Conservation (phyloP, 2,888 invertebrate genomes). For the Tetragnatha montana region DNA sequence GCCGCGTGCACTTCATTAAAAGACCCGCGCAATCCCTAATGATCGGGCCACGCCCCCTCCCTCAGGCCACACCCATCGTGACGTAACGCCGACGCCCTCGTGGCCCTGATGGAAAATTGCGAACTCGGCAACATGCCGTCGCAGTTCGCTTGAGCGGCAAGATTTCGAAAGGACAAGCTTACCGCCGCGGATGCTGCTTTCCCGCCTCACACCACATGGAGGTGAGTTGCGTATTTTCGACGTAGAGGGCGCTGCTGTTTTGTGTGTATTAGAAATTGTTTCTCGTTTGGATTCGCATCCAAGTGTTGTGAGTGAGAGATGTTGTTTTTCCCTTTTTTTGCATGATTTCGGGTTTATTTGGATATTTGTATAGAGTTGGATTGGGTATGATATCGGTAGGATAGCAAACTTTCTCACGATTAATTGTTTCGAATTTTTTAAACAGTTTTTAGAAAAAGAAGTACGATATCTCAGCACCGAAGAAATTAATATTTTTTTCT, state of each 20-base stretch:
- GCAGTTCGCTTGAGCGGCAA: constrained; percentile 35
- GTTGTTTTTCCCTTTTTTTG: too few relatives aligned
- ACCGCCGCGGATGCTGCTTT: not conserved
- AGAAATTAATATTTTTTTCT: too few relatives aligned
- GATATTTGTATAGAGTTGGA: too few relatives aligned
- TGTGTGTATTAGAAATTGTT: not conserved
- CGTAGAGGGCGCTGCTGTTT: too few relatives aligned
- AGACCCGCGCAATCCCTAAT: not conserved
- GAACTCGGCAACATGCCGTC: constrained; percentile 35
- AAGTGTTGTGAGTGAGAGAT: too few relatives aligned
- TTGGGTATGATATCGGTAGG: too few relatives aligned
- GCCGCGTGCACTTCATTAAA: not conserved
- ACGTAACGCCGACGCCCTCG: constrained; percentile 55
- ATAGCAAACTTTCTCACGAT: too few relatives aligned
- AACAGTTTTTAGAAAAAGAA: too few relatives aligned
- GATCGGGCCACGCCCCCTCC: constrained; percentile 10
- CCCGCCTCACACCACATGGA: constrained; percentile 16
- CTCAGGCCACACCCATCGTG: constrained; percentile 59
- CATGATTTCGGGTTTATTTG: too few relatives aligned
- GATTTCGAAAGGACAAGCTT: constrained; percentile 3
- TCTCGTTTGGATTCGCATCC: not conserved
- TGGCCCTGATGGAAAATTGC: constrained; percentile 47
- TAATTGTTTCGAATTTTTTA: too few relatives aligned
- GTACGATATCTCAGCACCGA: too few relatives aligned
- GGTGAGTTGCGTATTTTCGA: constrained; percentile 1